Percentiles rank a stretch among this genome's conserved stretches.
Conservation (phyloP, 2,888 invertebrate genomes). For the Selenia dentaria region DNA sequence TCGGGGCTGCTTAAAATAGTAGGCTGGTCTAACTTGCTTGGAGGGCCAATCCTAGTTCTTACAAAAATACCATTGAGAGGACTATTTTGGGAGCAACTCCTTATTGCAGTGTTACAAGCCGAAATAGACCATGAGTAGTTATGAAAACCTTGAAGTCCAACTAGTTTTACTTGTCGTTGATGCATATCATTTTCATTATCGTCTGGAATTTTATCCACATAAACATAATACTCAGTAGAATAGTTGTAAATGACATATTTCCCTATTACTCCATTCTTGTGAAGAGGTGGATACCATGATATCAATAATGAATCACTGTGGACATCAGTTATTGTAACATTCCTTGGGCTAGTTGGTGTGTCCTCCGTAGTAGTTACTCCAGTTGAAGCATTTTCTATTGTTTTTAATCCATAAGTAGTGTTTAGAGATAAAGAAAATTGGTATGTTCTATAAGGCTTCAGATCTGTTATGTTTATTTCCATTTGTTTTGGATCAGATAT, state of each 20-base stretch:
- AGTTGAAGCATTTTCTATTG: conserved; percentile 80
- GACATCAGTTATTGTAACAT: conserved; percentile 84
- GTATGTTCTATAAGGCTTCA: conserved; percentile 91
- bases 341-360: conserved; percentile 84
- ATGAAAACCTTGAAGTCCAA: conserved; percentile 83
- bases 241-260: conserved; percentile 86
- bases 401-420: conserved; percentile 66
- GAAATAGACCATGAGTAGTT: conserved; percentile 88
- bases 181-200: conserved; percentile 47
- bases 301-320: conserved; percentile 86
- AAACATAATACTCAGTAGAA: conserved; percentile 47
- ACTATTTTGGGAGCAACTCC: conserved; percentile 84
- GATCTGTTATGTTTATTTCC: conserved; percentile 83
- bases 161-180: conserved; percentile 53
- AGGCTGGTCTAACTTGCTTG: conserved; percentile 68
- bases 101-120: conserved; percentile 87
- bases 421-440: conserved; percentile 87
- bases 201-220: conserved; percentile 43
- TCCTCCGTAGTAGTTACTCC: conserved; percentile 89
- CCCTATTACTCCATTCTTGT: conserved; percentile 89
- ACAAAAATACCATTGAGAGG: conserved; percentile 76
- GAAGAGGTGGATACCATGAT: conserved; percentile 88
- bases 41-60: conserved; percentile 86
- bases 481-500: conserved; percentile 74
- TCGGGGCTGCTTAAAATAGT: conserved; percentile 53